These are phyloP conservation scores for Eleginops maclovinus DNA, from an alignment of 2,113 vertebrate genomes.

Conservation along the genomic window DNA sequence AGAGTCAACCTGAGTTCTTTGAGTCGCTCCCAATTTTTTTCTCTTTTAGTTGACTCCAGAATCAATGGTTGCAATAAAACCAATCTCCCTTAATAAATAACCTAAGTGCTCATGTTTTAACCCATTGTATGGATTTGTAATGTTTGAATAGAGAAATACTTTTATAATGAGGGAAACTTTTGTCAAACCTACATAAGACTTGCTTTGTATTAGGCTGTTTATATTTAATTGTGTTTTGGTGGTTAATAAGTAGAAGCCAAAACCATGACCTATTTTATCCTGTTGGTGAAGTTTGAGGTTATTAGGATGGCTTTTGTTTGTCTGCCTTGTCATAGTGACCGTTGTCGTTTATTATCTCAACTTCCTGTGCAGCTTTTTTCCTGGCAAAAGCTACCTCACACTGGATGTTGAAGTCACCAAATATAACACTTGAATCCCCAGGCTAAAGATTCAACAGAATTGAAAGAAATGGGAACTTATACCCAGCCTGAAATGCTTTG, in stretches of 20 bases:
- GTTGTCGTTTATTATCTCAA: constrained; percentile 38
- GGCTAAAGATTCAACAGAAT: neutral
- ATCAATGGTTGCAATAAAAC: constrained; percentile 36
- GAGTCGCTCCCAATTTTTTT: constrained; percentile 26
- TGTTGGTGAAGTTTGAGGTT: neutral
- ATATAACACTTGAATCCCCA: constrained; percentile 3
- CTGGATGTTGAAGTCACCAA: neutral
- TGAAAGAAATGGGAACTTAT: neutral
- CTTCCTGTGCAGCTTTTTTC: constrained; percentile 17
- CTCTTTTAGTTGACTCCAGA: constrained; percentile 14
- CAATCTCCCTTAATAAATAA: constrained; percentile 24
- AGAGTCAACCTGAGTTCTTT: constrained; percentile 53
- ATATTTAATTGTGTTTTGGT: neutral
- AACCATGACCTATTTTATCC: constrained; percentile 7
- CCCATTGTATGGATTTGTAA: constrained; percentile 27
- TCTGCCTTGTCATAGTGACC: constrained; percentile 23
- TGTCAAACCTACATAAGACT: neutral
- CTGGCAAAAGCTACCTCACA: constrained; percentile 1
- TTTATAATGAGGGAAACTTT: neutral
- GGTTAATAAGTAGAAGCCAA: constrained; percentile 1
- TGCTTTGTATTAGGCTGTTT: constrained; percentile 5
- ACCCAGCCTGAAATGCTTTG: neutral
- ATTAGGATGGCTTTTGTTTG: constrained; percentile 15
- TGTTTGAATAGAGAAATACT: constrained; percentile 5
- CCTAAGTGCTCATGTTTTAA: constrained; percentile 4